phyloP scores from a whole-genome alignment of 1,140 invertebrate genomes.

The Drosophila tsacasi region DNA sequence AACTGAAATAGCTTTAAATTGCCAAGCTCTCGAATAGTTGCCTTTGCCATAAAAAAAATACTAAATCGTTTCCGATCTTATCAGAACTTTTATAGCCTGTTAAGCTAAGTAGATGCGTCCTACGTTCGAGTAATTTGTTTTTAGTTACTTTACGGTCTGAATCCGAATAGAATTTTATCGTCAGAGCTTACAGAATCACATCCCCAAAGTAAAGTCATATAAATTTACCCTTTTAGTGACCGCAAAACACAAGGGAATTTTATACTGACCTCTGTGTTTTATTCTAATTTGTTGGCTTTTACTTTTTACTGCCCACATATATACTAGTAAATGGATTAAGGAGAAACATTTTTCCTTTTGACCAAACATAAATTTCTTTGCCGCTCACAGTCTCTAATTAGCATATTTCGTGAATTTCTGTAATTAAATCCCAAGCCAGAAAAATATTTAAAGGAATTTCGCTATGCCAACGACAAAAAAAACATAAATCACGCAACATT shows the following conservation, averaged over 20 bases:
- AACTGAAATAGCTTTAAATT: conserved; percentile 21
- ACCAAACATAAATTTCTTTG: conserved; percentile 12
- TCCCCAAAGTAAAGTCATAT: too few species aligned
- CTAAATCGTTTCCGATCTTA: conserved; percentile 24
- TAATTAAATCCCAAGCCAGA: conserved; percentile 45
- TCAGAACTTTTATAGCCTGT: conserved; percentile 11
- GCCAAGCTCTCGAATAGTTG: conserved; percentile 10
- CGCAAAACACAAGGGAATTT: not conserved
- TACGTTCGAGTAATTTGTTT: conserved; percentile 1
- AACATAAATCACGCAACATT: conserved; percentile 28
- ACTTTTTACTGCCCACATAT: conserved; percentile 37
- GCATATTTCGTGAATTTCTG: conserved; percentile 42
- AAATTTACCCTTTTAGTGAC: too few species aligned
- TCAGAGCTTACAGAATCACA: not conserved
- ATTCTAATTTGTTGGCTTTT: conserved; percentile 30
- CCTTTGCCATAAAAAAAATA: conserved; percentile 17
- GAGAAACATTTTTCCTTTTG: conserved; percentile 28
- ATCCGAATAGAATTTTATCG: not conserved
- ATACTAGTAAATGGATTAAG: not conserved
- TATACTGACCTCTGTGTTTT: not conserved
- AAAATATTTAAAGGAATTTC: conserved; percentile 45
- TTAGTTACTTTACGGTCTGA: not conserved
- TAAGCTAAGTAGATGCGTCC: conserved; percentile 15
- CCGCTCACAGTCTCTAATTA: conserved; percentile 27
- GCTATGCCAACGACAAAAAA: conserved; percentile 12